These are phyloP conservation scores for Drosophila flavopinicola DNA, from an alignment of 2,888 invertebrate species.

Conservation along the genomic window DNA sequence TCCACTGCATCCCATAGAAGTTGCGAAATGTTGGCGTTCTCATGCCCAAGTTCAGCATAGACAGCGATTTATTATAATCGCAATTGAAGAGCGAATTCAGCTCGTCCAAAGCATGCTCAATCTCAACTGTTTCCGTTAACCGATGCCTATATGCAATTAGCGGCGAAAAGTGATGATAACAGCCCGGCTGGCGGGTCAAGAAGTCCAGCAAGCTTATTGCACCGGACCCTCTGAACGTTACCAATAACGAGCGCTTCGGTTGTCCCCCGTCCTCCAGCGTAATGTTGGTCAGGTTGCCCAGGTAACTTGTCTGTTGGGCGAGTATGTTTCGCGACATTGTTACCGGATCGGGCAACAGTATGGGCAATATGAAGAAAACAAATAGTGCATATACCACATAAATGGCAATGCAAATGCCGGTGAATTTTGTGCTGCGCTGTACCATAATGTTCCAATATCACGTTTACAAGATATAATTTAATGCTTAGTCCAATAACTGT, in stretches of 20 bases:
- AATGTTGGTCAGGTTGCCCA: constrained; percentile 42
- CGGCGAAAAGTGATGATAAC: constrained; percentile 63
- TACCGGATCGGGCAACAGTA: constrained; percentile 60
- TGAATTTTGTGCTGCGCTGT: constrained; percentile 49
- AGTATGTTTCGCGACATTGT: constrained; percentile 39
- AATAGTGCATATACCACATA: constrained; percentile 52
- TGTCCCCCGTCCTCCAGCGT: constrained; percentile 49
- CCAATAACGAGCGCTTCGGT: constrained; percentile 57
- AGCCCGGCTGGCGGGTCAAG: constrained; percentile 53
- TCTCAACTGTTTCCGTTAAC: neutral
- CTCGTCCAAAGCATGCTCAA: constrained; percentile 27
- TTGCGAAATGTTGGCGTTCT: constrained; percentile 35
- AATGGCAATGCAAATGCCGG: constrained; percentile 50
- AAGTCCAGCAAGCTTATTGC: constrained; percentile 49
- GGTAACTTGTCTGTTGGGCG: constrained; percentile 10
- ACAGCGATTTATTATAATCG: constrained; percentile 47
- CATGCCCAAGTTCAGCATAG: constrained; percentile 54
- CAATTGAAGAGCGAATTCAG: constrained; percentile 47
- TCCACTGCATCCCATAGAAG: constrained; percentile 58
- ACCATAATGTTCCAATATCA: constrained; percentile 36
- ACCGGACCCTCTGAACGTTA: constrained; percentile 61
- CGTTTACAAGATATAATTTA: neutral
- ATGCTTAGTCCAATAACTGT: neutral
- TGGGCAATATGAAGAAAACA: constrained; percentile 57
- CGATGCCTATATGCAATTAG: constrained; percentile 37